Evolutionary conservation across 2,888 invertebrate genomes (phyloP).

Genomic region (Cerastis rubricosa): DNA sequence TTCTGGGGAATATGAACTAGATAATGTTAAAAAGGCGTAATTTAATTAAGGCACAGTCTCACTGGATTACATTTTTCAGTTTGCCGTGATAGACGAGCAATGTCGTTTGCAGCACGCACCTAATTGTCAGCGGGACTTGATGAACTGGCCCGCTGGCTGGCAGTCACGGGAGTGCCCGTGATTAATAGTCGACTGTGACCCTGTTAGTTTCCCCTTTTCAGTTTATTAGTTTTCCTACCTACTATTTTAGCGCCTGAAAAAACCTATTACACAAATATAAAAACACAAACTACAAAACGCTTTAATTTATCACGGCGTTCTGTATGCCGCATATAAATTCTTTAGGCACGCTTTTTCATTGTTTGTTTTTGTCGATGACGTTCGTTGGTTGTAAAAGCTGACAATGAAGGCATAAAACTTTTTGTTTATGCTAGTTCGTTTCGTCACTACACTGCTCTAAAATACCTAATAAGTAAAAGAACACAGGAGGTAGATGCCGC

Average conservation of each 20-base stretch:
- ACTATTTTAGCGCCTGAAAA: not conserved
- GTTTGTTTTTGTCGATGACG: not conserved
- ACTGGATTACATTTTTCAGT: slow-evolving; percentile 13
- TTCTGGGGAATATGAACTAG: not conserved
- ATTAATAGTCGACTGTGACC: slow-evolving; percentile 58
- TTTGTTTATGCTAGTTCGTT: not conserved
- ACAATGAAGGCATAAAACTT: not conserved
- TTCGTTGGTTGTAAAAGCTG: not conserved
- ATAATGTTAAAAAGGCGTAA: not conserved
- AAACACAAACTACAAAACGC: not conserved
- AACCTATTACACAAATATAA: slow-evolving; percentile 1
- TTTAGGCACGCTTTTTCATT: not conserved
- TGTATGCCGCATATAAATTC: not conserved
- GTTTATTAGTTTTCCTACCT: not conserved
- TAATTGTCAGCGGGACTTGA: slow-evolving; percentile 31
- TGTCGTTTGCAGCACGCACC: slow-evolving; percentile 41
- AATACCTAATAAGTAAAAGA: not conserved
- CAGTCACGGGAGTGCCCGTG: slow-evolving; percentile 51
- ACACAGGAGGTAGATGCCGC: not conserved
- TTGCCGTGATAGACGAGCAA: slow-evolving; percentile 18
- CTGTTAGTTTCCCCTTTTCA: slow-evolving; percentile 18
- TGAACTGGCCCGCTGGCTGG: slow-evolving; percentile 23
- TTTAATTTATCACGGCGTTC: slow-evolving; percentile 10
- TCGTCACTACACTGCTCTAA: not conserved
- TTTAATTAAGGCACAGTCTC: not conserved